phyloP scores from a whole-genome alignment of 2,797 vertebrate genomes.

The Apogon talboti region DNA sequence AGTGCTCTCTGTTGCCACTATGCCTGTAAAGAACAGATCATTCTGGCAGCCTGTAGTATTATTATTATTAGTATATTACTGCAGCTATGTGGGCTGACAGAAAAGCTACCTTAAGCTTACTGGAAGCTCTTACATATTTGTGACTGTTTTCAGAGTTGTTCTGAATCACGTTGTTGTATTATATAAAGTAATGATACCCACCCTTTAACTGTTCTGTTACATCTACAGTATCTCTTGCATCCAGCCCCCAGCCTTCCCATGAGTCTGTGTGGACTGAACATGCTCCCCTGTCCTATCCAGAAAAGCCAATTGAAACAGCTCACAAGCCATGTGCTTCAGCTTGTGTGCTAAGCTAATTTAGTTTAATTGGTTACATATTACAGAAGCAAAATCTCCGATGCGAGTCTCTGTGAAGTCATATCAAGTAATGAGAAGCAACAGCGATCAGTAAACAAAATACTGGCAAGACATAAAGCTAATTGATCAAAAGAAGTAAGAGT shows the following conservation, averaged over 20 bases:
- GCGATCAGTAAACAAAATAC: constrained; percentile 41
- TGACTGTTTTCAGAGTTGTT: constrained; percentile 7
- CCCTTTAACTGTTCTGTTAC: constrained; percentile 3
- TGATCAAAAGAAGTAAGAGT: constrained; percentile 15
- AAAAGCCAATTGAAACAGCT: constrained; percentile 44
- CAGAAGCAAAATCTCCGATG: constrained; percentile 46
- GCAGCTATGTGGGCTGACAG: constrained; percentile 6
- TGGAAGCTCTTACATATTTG: constrained; percentile 4
- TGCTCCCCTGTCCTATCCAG: constrained; percentile 20
- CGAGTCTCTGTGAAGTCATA: constrained; percentile 44
- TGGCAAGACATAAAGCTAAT: not conserved
- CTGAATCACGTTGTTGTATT: not conserved
- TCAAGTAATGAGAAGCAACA: constrained; percentile 42
- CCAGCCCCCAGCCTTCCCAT: constrained; percentile 4
- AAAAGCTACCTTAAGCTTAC: constrained; percentile 3
- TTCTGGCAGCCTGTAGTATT: constrained; percentile 35
- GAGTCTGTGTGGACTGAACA: constrained; percentile 17
- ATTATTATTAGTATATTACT: constrained; percentile 11
- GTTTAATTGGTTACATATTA: constrained; percentile 60
- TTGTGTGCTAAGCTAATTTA: constrained; percentile 57
- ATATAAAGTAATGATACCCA: not conserved
- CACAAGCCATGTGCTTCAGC: constrained; percentile 24
- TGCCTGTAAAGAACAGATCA: constrained; percentile 50
- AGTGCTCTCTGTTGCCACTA: constrained; percentile 52
- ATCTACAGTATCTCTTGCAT: constrained; percentile 7